Base-by-base conservation (phyloP, 1,140 invertebrate genomes). In the Drosophila albomicans region DNA sequence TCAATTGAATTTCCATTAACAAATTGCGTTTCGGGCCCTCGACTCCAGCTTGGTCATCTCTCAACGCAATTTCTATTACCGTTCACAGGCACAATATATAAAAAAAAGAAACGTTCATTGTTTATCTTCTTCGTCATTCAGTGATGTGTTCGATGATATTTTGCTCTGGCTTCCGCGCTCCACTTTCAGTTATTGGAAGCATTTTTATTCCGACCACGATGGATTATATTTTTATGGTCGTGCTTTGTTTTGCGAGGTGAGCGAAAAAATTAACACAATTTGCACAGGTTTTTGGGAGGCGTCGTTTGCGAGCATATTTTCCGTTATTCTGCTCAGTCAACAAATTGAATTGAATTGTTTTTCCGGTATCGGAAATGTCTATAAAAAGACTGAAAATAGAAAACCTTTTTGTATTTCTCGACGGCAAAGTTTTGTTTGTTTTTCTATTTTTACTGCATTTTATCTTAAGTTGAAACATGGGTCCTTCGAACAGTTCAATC, bases 1-100 rank as follows among this genome's bases (percentile, higher is more conserved):
- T 84, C 85, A 84, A 88, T 88, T 88, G 75, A 88, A 81, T 81
- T 88, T 88, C 78, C 84, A 88, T 88, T 88, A 89, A 89, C 85
- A 89, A 88, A 88, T 88, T 89, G 84, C 62, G 63, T 46, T 61
- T 35, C 35, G 13, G 13, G 25, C n/a, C 16, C 51, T 51, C 48
- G 30, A 28, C 11, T 43, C 6, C 48, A 2, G 11, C 11, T 43
- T 13, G 13, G 30, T 25, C 48, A 3, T 25, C n/a, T 10, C 1
- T 15, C 48, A 35, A 32, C 1, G 25, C 2, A 43, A 43, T 43
- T 59, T 57, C 32, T 46, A 48, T 41, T 13, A 11, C 28, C 8
- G 20, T 3, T 20, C 20, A 25, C 48, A 11, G 10, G 15, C 41
- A 25, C 16, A 49, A 49, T 3, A 25, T 6, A 20, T n/a, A 16